phyloP scores from a whole-genome alignment of 2,888 invertebrate genomes.

The Lamellibrachia satsuma region DNA sequence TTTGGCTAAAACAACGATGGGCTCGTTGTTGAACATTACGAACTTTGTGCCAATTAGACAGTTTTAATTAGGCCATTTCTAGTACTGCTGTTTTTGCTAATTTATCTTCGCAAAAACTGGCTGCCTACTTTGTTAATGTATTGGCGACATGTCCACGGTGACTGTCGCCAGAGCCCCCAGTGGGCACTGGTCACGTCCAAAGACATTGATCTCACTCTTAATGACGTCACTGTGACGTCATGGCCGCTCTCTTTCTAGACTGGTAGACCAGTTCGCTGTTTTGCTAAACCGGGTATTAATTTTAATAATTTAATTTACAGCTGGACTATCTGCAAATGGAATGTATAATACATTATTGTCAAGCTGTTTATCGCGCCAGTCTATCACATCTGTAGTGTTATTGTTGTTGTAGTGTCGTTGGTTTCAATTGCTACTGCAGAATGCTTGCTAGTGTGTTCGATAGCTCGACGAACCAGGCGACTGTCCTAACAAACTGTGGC shows the following conservation, averaged over 20 bases:
- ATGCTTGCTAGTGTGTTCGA: background rate
- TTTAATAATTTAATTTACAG: background rate
- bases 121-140: constrained; percentile 12
- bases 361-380: constrained; percentile 10
- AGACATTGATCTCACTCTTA: constrained; percentile 6
- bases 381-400: background rate
- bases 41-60: background rate
- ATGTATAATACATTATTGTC: background rate
- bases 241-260: background rate
- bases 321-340: constrained; percentile 10
- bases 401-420: background rate
- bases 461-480: background rate
- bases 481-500: background rate
- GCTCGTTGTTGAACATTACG: background rate
- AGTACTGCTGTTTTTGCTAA: background rate
- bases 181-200: background rate
- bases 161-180: background rate
- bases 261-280: background rate
- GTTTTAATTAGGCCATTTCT: background rate
- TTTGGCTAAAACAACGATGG: constrained; percentile 10
- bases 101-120: background rate
- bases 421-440: constrained; percentile 10
- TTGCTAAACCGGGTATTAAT: constrained; percentile 13
- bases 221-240: background rate
- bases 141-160: background rate